Conservation (phyloP, 2,113 vertebrate species). For the Ranitomeya variabilis region DNA sequence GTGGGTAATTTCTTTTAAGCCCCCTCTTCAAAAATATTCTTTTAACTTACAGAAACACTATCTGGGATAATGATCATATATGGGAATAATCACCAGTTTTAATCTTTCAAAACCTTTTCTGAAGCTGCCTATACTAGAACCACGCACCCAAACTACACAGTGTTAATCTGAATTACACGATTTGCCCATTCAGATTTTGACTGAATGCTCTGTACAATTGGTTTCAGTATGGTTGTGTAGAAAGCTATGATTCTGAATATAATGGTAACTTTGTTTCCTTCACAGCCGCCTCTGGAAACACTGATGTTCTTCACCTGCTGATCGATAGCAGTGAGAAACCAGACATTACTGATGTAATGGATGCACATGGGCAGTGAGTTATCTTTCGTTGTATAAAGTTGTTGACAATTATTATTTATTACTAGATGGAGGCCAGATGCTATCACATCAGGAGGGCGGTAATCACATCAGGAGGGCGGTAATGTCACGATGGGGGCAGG, state of each 20-base stretch:
- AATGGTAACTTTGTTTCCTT: neutral
- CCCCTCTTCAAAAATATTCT: neutral
- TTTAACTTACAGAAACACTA: neutral
- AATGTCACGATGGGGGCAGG: no score
- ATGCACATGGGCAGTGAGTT: constrained; percentile 90
- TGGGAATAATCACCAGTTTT: neutral
- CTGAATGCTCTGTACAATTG: no score
- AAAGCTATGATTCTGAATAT: neutral
- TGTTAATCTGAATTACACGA: neutral
- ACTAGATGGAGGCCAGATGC: no score
- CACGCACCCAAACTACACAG: neutral
- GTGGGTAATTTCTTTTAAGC: neutral
- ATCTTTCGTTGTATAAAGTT: neutral
- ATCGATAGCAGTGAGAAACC: constrained; percentile 84
- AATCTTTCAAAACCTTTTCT: neutral
- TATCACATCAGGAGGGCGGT: no score
- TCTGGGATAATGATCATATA: neutral
- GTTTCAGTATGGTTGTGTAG: no score
- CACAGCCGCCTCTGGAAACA: constrained; percentile 87
- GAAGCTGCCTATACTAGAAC: neutral
- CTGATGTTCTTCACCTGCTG: constrained; percentile 90
- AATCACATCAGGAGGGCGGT: no score
- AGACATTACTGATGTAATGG: constrained; percentile 85
- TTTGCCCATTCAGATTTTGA: no score
- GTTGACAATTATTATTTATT: no score